Evolutionary conservation across 1,140 invertebrate species (phyloP), one percentile per base, ranked within the genome.

Genomic region (Aphis craccivora): DNA sequence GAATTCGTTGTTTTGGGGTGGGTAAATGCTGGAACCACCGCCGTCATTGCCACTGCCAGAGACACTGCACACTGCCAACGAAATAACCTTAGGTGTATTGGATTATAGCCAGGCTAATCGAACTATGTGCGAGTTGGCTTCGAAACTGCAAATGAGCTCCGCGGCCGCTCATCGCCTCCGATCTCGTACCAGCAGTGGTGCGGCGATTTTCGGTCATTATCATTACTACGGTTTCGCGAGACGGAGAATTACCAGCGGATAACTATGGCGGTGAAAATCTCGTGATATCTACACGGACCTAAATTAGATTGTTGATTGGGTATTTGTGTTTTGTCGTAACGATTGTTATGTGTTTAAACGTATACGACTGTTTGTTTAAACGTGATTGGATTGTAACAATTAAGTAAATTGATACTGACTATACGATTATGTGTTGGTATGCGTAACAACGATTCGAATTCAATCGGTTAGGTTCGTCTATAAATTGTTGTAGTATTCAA

Each of bases 21-120:
- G 40, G n/a, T 0, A 5, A 22, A 35, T 35, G n/a, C 60, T 18
- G 87, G 30, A 35, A 20, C 30, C n/a, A 2, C n/a, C 35, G 88
- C 35, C 53, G 87, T 11, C 86, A 14, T 51, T 51, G n/a, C n/a
- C 87, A 48, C 23, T 86, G 48, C 87, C 87, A 53, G 87, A 89
- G 30, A 51, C 86, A n/a, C 48, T 8, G n/a, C 48, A 35, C n/a
- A 37, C 90, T 92, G 90, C 90, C 90, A 92, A 83, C 90, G 37
- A 83, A 83, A 92, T 81, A 48, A 83, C 67, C 90, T 92, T 81
- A 48, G 76, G 90, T 81, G 37, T 76, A 83, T 92, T 92, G 90
- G 90, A 92, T 92, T 92, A 92, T 35, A 48, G 90, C 90, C 90
- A 92, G 90, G 51, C 90, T 48, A 92, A 92, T 81, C 90, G 60